These are phyloP conservation scores for Arbacia lixula DNA, from an alignment of 53 echinoderm and acorn worm genomes.

Conservation along the genomic window DNA sequence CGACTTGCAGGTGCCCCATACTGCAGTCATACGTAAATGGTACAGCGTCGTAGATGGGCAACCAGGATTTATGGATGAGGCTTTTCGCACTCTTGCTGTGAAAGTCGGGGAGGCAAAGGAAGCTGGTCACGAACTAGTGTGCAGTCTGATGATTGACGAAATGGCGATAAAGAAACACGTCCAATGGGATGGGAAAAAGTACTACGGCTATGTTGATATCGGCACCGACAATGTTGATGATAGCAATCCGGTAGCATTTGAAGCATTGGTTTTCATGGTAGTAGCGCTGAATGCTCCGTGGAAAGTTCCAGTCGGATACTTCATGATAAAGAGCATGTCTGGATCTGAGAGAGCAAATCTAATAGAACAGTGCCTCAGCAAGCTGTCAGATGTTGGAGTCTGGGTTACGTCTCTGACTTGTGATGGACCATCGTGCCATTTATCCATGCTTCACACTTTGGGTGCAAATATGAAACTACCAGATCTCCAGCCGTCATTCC, in stretches of 20 bases:
- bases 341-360: slow-evolving; percentile 62
- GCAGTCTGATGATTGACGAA: slow-evolving; percentile 72
- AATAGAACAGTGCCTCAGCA: slow-evolving; percentile 52
- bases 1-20: slow-evolving; percentile 57
- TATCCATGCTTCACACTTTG: slow-evolving; percentile 47
- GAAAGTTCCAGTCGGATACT: slow-evolving; percentile 58
- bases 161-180: slow-evolving; percentile 71
- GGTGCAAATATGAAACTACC: slow-evolving; percentile 39
- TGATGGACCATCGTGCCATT: slow-evolving; percentile 58
- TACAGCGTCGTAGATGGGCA: slow-evolving; percentile 45
- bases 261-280: slow-evolving; percentile 65
- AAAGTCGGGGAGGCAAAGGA: slow-evolving; percentile 20
- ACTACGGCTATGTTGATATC: slow-evolving; percentile 59
- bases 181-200: slow-evolving; percentile 46
- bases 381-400: slow-evolving; percentile 32
- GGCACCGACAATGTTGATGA: slow-evolving; percentile 50
- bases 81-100: slow-evolving; percentile 44
- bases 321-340: slow-evolving; percentile 56
- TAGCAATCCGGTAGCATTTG: slow-evolving; percentile 9
- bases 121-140: slow-evolving; percentile 30
- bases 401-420: slow-evolving; percentile 38
- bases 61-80: slow-evolving; percentile 60
- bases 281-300: slow-evolving; percentile 47
- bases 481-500: slow-evolving; percentile 51
- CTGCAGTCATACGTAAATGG: slow-evolving; percentile 53